Evolutionary conservation across 2,888 invertebrate genomes (phyloP).

Genomic region (Ophioninae sp.): DNA sequence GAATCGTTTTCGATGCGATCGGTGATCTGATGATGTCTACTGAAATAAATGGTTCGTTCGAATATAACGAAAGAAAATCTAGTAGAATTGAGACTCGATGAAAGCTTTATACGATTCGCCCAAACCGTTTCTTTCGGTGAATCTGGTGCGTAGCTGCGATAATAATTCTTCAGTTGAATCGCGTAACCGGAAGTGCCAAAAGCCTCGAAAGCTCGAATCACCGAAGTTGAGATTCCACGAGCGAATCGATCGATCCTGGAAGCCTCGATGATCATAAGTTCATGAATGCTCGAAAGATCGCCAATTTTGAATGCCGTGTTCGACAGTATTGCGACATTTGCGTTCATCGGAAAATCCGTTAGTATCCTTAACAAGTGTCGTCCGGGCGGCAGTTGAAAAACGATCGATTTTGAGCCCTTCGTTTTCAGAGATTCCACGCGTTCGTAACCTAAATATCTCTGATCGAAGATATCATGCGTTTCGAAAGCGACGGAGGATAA

Average conservation of each 20-base stretch:
- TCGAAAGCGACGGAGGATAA: constrained; percentile 64
- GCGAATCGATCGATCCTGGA: constrained; percentile 56
- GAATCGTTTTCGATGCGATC: neutral
- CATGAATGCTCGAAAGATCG: constrained; percentile 65
- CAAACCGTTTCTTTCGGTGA: neutral
- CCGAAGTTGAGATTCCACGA: constrained; percentile 52
- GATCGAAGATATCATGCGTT: constrained; percentile 64
- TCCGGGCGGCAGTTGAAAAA: constrained; percentile 69
- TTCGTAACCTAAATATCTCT: constrained; percentile 17
- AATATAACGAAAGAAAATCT: neutral
- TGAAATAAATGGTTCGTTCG: neutral
- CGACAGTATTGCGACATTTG: constrained; percentile 65
- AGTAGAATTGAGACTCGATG: neutral
- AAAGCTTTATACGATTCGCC: neutral
- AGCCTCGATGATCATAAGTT: constrained; percentile 69
- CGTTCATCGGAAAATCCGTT: constrained; percentile 58
- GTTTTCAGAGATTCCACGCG: constrained; percentile 46
- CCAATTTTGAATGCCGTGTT: constrained; percentile 69
- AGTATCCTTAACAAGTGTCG: constrained; percentile 68
- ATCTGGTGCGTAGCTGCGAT: constrained; percentile 67
- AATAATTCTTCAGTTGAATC: constrained; percentile 60
- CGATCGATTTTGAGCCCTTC: constrained; percentile 63
- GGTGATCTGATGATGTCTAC: neutral
- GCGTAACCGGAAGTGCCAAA: constrained; percentile 66
- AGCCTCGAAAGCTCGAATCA: constrained; percentile 60